Conservation (phyloP, 2,797 vertebrate genomes). For the Adrianichthys oophorus region DNA sequence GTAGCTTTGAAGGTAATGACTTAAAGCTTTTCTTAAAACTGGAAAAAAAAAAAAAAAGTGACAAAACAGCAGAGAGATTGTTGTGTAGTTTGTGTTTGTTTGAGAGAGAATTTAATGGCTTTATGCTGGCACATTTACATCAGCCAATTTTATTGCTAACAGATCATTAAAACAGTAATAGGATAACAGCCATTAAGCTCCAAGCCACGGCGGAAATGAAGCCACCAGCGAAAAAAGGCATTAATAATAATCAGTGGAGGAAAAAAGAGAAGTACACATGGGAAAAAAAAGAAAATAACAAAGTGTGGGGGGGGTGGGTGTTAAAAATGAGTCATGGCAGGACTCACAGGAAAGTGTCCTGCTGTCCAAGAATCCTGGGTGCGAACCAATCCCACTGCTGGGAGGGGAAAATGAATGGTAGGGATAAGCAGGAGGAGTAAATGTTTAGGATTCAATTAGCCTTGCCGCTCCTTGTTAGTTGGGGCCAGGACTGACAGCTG, state of each 20-base stretch:
- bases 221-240: slow-evolving; percentile 11
- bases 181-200: slow-evolving; percentile 60
- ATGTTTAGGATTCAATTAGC: slow-evolving; percentile 70
- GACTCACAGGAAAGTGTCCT: slow-evolving; percentile 2
- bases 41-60: slow-evolving; percentile 21
- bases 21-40: slow-evolving; percentile 29
- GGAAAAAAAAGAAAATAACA: slow-evolving; percentile 1
- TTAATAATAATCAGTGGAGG: slow-evolving; percentile 36
- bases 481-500: slow-evolving; percentile 44
- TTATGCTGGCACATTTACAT: slow-evolving; percentile 52
- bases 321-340: slow-evolving; percentile 7
- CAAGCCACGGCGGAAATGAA: slow-evolving; percentile 37
- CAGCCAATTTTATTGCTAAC: slow-evolving; percentile 47
- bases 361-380: slow-evolving; percentile 13
- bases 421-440: slow-evolving; percentile 50
- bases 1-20: slow-evolving; percentile 27
- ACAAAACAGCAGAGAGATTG: slow-evolving; percentile 7
- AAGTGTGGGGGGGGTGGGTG: not conserved
- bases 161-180: slow-evolving; percentile 62
- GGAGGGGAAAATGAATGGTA: slow-evolving; percentile 26
- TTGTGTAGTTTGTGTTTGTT: slow-evolving; percentile 39
- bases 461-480: slow-evolving; percentile 52
- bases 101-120: slow-evolving; percentile 24
- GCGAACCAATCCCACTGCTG: slow-evolving; percentile 21
- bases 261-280: slow-evolving; percentile 13